Base-by-base conservation (phyloP, 2,797 vertebrate species). In the Rhinophrynus dorsalis region DNA sequence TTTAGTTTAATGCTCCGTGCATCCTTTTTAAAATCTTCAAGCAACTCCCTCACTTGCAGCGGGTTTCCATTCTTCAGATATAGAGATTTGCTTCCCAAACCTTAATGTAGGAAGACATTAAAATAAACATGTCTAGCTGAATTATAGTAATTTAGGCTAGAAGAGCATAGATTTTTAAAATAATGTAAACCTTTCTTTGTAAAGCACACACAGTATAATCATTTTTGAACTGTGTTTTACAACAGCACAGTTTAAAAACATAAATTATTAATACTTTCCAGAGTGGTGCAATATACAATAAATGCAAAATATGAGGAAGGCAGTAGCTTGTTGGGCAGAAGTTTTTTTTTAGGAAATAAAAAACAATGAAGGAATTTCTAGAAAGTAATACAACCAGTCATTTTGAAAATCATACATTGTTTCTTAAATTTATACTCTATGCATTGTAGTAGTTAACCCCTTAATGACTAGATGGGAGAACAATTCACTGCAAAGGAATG, bases 1-100 rank as follows among this genome's bases (percentile, higher is more conserved):
- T 94, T 89, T 76, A 99, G 79, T 73, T 98, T 98, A 78, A 99
- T 94, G 21, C 90, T 92, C 38, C 96, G 91, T 8, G 97, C 97
- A 55, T 98, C 94, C 30, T 86, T 90, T 74, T 85, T 90, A 85
- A 99, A 98, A 67, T 83, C 89, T 75, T 94, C 90, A 60, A 97
- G 82, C 29, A 99, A 93, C 58, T 85, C 86, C 20, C 81, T 77
- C 35, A 93, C 85, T 4, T 80, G 85, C 6, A 74, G 80, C 1
- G 90, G 83, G 72, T 96, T 84, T 0, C 96, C 96, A 1, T 73
- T 84, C 62, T 86, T 91, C 78, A 92, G 86, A 80, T 99, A 98
- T 60, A 99, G 89, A 57, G 92, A 90, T 71, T 94, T 92, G 73
- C 87, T 91, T 61, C 94, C 94, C 78, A 99, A 85, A 61, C 96